These are phyloP conservation scores for Enteromius viviparus DNA, from an alignment of 2,797 vertebrate species.

Conservation along the genomic window DNA sequence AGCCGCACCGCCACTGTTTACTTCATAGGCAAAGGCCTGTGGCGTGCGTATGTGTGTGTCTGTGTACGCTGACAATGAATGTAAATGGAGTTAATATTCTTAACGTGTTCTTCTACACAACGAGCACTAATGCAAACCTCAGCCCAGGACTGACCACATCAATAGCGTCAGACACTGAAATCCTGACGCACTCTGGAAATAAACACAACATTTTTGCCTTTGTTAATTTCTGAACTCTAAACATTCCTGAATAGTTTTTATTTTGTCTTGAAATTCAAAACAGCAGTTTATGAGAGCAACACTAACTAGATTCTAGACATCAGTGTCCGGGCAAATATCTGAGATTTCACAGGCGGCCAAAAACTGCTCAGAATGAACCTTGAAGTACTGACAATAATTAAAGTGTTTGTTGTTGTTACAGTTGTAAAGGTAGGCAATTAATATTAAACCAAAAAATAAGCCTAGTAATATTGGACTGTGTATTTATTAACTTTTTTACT, in stretches of 20 bases:
- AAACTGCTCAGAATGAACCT: not conserved
- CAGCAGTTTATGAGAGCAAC: not conserved
- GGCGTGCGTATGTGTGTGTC: constrained; percentile 68
- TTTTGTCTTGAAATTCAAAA: not conserved
- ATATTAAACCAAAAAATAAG: not conserved
- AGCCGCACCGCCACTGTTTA: constrained; percentile 78
- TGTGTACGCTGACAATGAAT: constrained; percentile 7
- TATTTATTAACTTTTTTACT: not conserved
- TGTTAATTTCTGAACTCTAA: constrained; percentile 23
- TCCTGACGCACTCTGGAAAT: constrained; percentile 1
- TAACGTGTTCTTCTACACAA: constrained; percentile 8
- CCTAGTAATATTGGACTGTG: not conserved
- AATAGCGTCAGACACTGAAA: not conserved
- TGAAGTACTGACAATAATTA: not conserved
- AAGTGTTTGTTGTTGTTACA: not conserved
- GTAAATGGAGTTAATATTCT: not conserved
- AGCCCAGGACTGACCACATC: not conserved
- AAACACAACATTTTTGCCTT: not conserved
- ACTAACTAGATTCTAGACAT: not conserved
- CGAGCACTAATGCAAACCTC: constrained; percentile 10
- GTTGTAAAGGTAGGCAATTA: not conserved
- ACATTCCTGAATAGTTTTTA: constrained; percentile 22
- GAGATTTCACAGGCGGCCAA: not conserved
- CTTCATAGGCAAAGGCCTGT: constrained; percentile 75
- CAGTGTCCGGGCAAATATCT: not conserved